Base-by-base conservation (phyloP, 2,113 vertebrate species). In the Sorex fumeus region DNA sequence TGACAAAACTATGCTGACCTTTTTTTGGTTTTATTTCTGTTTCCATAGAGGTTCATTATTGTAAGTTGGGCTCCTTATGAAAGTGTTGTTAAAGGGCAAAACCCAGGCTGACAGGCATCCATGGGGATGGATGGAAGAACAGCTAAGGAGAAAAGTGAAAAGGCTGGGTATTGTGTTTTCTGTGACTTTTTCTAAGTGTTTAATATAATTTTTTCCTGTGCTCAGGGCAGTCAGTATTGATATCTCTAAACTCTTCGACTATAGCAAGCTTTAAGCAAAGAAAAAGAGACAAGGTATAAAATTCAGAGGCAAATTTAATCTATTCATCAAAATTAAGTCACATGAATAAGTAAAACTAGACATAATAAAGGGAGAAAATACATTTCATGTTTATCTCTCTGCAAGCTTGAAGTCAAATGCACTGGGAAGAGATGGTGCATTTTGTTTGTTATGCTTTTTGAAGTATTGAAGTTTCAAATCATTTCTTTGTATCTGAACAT, bases 291-390 rank as follows among this genome's bases (percentile, higher is more conserved):
- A 84, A 90, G 43, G 69, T 83, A 19, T 93, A 94, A 60, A 50
- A 95, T 85, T 97, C 94, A 69, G 93, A 93, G 64, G 82, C 77
- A 83, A 97, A 53, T 77, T 95, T 93, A 96, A 95, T 85, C 43
- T 94, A 95, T 92, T 97, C 71, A 95, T 96, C 93, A 97, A 79
- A 93, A 95, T 82, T 96, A 97, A 96, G 60, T 70, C 94, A 90
- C 71, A 43, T 8, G 43, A 97, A 93, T 95, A 96, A 95, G 84
- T 92, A 91, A 96, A 80, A 2, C 66, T 75, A 94, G 53, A 10
- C 28, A 87, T 77, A 69, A 67, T 60, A 60, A 94, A 57, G 96
- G 96, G 70, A 82, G 40, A 94, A 96, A 95, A 91, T 57, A 91
- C 62, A 36, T 92, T 60, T 90, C 23, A 36, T 79, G 90, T 62